Evolutionary conservation across 1,140 invertebrate species (phyloP).

Genomic region (Drosophila setifemur): DNA sequence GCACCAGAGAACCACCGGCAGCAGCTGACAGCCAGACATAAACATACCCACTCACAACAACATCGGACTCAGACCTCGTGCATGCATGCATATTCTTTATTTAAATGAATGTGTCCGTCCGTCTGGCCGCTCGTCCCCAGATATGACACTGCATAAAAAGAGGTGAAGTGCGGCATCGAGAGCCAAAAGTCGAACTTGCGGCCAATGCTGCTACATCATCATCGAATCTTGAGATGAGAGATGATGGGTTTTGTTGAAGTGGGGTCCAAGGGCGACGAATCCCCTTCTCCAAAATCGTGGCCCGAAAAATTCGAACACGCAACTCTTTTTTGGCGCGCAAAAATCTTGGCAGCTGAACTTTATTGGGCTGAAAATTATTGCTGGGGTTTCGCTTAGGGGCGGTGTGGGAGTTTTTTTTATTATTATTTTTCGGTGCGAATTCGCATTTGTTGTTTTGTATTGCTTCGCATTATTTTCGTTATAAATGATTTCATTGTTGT

Average conservation of each 20-base stretch:
- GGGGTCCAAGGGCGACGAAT: conserved; percentile 28
- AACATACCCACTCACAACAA: conserved; percentile 15
- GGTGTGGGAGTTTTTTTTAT: not conserved
- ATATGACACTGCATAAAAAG: conserved; percentile 39
- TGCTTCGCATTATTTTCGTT: conserved; percentile 46
- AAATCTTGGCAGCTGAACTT: conserved; percentile 37
- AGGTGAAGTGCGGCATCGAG: conserved; percentile 34
- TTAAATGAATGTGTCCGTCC: conserved; percentile 32
- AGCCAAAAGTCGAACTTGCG: conserved; percentile 31
- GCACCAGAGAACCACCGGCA: conserved; percentile 18
- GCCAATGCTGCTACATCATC: conserved; percentile 39
- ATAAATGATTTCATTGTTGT: conserved; percentile 75
- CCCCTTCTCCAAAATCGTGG: conserved; percentile 24
- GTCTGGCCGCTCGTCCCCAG: not conserved
- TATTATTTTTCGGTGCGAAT: conserved; percentile 14
- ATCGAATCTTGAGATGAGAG: conserved; percentile 24
- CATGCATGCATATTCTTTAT: conserved; percentile 31
- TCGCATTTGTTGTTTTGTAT: conserved; percentile 9
- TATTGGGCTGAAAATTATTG: conserved; percentile 16
- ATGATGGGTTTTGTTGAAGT: conserved; percentile 25
- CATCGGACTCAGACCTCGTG: not conserved
- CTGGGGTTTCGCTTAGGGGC: not conserved
- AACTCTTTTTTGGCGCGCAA: conserved; percentile 51
- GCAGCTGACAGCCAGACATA: conserved; percentile 45
- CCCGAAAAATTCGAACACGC: conserved; percentile 16